Percentiles rank a stretch among this genome's conserved stretches.
These are phyloP conservation scores for Oophaga pumilio DNA, from an alignment of 2,113 vertebrate species.

Conservation along the genomic window DNA sequence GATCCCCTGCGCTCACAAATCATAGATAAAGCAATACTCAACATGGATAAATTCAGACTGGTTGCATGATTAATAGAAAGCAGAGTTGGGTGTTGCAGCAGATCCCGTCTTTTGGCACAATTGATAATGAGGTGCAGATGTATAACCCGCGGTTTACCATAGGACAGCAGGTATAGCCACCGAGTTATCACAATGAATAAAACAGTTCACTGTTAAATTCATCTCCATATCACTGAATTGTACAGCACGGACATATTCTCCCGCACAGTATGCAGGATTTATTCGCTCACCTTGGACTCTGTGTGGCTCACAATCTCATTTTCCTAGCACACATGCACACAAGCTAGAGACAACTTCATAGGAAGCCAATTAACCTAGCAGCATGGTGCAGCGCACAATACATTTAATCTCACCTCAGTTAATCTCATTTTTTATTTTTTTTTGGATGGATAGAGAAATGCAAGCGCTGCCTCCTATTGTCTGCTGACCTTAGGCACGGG, in stretches of 20 bases:
- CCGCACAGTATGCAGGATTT: background rate
- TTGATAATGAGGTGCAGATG: background rate
- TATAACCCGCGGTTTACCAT: background rate
- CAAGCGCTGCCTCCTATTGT: background rate
- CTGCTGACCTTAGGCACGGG: constrained; percentile 12
- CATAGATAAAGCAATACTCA: too few relatives aligned
- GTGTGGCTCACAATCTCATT: constrained; percentile 14
- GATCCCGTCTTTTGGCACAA: background rate
- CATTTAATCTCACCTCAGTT: background rate
- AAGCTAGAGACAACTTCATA: background rate
- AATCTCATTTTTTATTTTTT: constrained; percentile 3
- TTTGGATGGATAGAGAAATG: background rate
- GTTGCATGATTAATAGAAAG: background rate
- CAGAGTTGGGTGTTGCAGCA: background rate
- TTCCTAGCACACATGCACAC: background rate
- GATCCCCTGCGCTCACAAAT: too few relatives aligned
- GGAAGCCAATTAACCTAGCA: constrained; percentile 22
- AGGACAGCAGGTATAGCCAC: background rate
- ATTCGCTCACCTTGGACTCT: background rate
- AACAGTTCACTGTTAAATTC: background rate
- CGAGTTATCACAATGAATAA: background rate
- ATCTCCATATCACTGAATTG: background rate
- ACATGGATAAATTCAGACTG: too few relatives aligned
- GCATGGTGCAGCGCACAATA: constrained; percentile 9
- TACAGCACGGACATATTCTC: background rate